Base-by-base conservation (phyloP, 2,797 vertebrate species). In the Sebastes baramenuke region DNA sequence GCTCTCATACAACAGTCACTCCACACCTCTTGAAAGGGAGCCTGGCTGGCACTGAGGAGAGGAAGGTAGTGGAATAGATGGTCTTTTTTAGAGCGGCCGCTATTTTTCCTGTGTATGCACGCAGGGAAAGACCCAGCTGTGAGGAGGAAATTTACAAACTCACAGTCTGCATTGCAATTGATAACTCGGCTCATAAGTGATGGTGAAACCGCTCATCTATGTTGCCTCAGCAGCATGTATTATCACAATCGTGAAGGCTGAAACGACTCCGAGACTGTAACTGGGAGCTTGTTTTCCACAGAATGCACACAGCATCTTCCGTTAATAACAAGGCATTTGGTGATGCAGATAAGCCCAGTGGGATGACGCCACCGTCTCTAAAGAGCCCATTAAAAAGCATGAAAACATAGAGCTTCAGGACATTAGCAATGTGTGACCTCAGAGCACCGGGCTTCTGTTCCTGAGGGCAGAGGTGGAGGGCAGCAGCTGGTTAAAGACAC, bases 331-430 rank as follows among this genome's bases (percentile, higher is more conserved):
- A 11, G 34, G 74, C 69, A 55, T 80, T 82, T 77, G 79, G 55
- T 80, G 88, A 81, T 74, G 52, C 61, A 76, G 87, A 83, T 79
- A 75, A 77, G 73, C 84, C 86, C 87, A 67, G 25, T 42, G 86
- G 91, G 90, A 90, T 83, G 75, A 85, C 13, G n/a, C 46, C 18
- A 8, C 8, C 0, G 59, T 87, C 85, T 90, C 88, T 87, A 8
- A 81, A 88, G 89, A 88, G 86, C 83, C 85, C 72, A 92, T 90
- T 91, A 93, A 84, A 84, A 87, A 75, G 64, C 79, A 88, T 66
- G 34, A 88, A 86, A 90, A 89, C 73, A 91, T 27, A 24, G 25
- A 67, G 88, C 88, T 81, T 18, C 1, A 20, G 83, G 79, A 85
- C 78, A 70, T 85, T 87, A 73, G 56, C 56, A 79, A 78, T 13